Conservation (phyloP, 2,797 vertebrate genomes). For the Xiphophorus birchmanni region DNA sequence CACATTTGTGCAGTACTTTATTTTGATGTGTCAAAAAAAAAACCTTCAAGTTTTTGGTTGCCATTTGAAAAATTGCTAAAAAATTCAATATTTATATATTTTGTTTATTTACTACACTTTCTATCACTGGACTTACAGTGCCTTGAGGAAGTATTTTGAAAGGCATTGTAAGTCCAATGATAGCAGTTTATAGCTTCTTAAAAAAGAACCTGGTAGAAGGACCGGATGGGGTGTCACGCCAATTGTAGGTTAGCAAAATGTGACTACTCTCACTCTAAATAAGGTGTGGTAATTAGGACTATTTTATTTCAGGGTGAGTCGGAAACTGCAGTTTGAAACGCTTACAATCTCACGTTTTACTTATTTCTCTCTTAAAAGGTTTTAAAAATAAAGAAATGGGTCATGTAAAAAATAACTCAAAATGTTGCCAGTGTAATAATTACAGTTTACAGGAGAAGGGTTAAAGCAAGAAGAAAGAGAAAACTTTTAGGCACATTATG, state of each 20-base stretch:
- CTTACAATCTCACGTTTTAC: conserved; percentile 10
- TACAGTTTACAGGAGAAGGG: neutral
- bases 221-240: conserved; percentile 50
- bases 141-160: neutral
- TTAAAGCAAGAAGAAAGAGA: neutral
- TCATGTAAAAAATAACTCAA: neutral
- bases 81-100: neutral
- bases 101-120: neutral
- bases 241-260: conserved; percentile 64
- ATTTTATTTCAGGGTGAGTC: conserved; percentile 32
- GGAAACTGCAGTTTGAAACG: conserved; percentile 47
- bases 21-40: neutral
- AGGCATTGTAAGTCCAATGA: neutral
- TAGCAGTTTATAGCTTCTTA: neutral
- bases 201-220: neutral
- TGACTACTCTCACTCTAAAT: conserved; percentile 47
- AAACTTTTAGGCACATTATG: conserved; percentile 5
- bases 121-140: neutral
- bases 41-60: neutral
- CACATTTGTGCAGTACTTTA: neutral
- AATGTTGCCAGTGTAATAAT: neutral
- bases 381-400: conserved; percentile 5
- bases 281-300: conserved; percentile 50
- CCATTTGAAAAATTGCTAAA: neutral
- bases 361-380: conserved; percentile 9